Conservation (phyloP, 2,113 vertebrate species). For the Ammodytes marinus region DNA sequence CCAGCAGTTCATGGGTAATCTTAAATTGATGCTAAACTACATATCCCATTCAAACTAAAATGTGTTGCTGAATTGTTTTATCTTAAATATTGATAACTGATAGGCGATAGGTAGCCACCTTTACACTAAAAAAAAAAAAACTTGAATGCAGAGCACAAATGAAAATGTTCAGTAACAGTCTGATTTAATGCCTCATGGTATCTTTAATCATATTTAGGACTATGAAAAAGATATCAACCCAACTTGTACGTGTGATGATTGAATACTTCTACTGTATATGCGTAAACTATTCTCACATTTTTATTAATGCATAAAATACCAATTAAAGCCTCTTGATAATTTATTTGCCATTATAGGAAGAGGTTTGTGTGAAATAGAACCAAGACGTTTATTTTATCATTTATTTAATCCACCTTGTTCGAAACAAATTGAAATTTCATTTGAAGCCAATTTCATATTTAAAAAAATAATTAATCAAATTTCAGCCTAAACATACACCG, state of each 20-base stretch:
- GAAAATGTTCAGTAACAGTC: not conserved
- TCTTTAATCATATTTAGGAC: too few relatives aligned
- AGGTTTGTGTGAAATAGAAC: not conserved
- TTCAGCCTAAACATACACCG: conserved; percentile 3
- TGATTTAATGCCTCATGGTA: not conserved
- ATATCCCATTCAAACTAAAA: too few relatives aligned
- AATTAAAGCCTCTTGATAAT: not conserved
- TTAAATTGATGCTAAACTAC: too few relatives aligned
- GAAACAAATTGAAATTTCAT: conserved; percentile 14
- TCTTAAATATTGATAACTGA: too few relatives aligned
- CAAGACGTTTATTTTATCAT: conserved; percentile 14
- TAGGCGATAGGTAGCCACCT: too few relatives aligned
- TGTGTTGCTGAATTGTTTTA: too few relatives aligned
- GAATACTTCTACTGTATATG: conserved; percentile 78
- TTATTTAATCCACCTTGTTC: conserved; percentile 67
- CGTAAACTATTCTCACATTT: conserved; percentile 89
- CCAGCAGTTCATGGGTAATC: too few relatives aligned
- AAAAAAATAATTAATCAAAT: conserved; percentile 18
- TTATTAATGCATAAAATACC: conserved; percentile 87
- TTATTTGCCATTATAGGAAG: not conserved
- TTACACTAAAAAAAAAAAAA: not conserved
- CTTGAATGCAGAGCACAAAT: not conserved
- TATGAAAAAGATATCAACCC: too few relatives aligned
- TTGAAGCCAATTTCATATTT: not conserved
- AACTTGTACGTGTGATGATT: not conserved